A percentile compares a stretch with the other conserved stretches of the same genome.
phyloP scores from a whole-genome alignment of 1,140 invertebrate species.

The Drosophila saltans region DNA sequence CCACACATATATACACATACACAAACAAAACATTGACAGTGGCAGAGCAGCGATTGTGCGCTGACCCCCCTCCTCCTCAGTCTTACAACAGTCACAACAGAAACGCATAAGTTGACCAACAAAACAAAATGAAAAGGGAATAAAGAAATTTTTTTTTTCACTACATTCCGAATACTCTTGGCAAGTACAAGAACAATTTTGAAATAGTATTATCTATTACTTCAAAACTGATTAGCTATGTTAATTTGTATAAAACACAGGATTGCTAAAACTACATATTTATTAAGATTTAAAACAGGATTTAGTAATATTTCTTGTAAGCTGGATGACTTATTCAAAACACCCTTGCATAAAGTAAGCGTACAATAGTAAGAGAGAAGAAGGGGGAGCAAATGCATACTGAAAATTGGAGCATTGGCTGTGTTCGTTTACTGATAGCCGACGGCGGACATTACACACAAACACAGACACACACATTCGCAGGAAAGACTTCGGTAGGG shows the following conservation, averaged over 20 bases:
- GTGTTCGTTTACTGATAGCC: slow-evolving; percentile 34
- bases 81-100: slow-evolving; percentile 16
- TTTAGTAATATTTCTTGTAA: no score
- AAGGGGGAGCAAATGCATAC: slow-evolving; percentile 28
- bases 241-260: no score
- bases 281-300: no score
- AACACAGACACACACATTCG: slow-evolving; percentile 3
- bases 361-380: slow-evolving; percentile 13
- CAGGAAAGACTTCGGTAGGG: slow-evolving; percentile 17
- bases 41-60: slow-evolving; percentile 19
- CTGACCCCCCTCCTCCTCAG: neutral
- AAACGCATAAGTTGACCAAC: slow-evolving; percentile 51
- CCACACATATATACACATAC: neutral
- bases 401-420: slow-evolving; percentile 42
- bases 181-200: no score
- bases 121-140: slow-evolving; percentile 24
- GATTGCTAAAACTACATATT: no score
- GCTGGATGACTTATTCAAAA: neutral
- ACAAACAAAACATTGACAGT: slow-evolving; percentile 34
- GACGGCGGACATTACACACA: slow-evolving; percentile 43
- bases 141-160: neutral
- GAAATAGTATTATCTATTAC: no score
- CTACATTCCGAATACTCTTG: neutral
- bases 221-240: no score
- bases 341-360: slow-evolving; percentile 1